A percentile compares a stretch with the other conserved stretches of the same genome.
Conservation (phyloP, 53 echinoderm and acorn worm species). For the Zoroaster sp. region DNA sequence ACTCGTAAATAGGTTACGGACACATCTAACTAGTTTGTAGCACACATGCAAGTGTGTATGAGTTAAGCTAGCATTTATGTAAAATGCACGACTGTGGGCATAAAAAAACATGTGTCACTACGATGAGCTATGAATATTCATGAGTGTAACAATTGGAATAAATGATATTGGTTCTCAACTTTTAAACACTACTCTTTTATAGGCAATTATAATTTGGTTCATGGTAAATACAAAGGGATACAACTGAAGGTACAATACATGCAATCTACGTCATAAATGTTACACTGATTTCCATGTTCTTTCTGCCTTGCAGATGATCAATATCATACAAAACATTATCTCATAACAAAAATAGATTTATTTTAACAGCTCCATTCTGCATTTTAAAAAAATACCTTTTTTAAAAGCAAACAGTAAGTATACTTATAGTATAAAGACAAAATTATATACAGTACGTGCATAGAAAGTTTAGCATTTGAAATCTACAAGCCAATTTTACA, state of each 20-base stretch:
- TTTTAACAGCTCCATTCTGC: not conserved
- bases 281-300: slow-evolving; percentile 1
- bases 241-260: slow-evolving; percentile 1
- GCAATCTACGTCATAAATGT: slow-evolving; percentile 12
- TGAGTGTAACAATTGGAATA: no score
- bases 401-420: slow-evolving; percentile 50
- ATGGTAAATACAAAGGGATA: no score
- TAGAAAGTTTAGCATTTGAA: slow-evolving; percentile 39
- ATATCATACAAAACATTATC: not conserved
- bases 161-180: no score
- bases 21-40: no score
- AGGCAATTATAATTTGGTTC: no score
- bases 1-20: no score
- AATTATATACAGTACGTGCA: slow-evolving; percentile 53
- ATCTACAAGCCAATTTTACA: slow-evolving; percentile 38
- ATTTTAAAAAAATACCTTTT: not conserved
- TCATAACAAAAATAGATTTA: slow-evolving; percentile 50
- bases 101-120: no score
- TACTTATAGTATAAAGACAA: slow-evolving; percentile 50
- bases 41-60: no score
- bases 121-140: no score
- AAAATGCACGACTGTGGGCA: no score
- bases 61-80: no score
- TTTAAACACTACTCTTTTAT: no score
- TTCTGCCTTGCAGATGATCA: slow-evolving; percentile 50